A percentile compares a stretch with the other conserved stretches of the same genome.
Conservation (phyloP, 2,113 vertebrate genomes). For the Chaetura pelagica region DNA sequence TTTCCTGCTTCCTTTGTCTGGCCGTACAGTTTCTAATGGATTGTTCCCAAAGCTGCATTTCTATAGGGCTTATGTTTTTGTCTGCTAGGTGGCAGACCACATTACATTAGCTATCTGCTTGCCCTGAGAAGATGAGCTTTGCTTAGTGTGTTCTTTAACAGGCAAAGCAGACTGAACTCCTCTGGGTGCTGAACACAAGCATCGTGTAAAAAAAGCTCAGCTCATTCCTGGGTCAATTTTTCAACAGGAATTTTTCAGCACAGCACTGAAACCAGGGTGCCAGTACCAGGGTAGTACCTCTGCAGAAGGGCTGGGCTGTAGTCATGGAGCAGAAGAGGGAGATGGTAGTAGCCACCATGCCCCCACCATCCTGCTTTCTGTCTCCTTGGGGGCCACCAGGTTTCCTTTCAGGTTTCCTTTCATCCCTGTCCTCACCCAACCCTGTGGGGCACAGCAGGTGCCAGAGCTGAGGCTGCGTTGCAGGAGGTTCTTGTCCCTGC, state of each 20-base stretch:
- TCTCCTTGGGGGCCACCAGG: not conserved
- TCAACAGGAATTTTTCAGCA: not conserved
- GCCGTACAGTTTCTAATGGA: not conserved
- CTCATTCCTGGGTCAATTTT: not conserved
- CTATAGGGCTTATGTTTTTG: not conserved
- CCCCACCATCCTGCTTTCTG: not conserved
- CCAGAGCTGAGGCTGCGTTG: not conserved
- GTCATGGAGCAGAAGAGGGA: not conserved
- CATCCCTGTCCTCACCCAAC: not conserved
- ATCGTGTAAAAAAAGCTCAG: not conserved
- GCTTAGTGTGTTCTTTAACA: not conserved
- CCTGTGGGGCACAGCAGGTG: not conserved
- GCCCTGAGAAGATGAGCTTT: not conserved
- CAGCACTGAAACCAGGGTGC: not conserved
- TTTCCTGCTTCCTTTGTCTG: not conserved
- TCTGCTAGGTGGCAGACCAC: not conserved
- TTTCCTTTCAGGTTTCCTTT: not conserved
- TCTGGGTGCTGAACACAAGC: rapidly evolving
- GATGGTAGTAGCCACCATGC: not conserved
- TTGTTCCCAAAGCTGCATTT: not conserved
- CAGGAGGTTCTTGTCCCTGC: not conserved
- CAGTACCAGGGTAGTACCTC: not conserved
- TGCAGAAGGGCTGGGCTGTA: not conserved
- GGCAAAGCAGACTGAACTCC: not conserved
- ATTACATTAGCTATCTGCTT: not conserved